Conservation (phyloP, 1,140 invertebrate genomes). For the Sminthurides bifidus region DNA sequence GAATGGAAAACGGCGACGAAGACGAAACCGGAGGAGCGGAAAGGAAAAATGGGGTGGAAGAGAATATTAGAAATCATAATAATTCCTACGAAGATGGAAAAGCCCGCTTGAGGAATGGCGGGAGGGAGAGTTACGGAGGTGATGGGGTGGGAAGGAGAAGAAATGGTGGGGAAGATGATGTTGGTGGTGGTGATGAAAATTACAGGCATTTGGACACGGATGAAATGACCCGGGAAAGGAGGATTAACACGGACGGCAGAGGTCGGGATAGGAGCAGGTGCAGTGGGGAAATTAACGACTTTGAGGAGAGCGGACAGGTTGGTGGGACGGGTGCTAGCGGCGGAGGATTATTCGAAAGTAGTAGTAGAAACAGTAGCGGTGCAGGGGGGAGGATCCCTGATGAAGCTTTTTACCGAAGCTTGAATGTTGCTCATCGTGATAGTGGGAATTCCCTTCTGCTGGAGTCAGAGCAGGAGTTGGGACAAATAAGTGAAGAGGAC, state of each 20-base stretch:
- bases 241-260: neutral
- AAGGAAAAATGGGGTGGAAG: too few species aligned
- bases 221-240: neutral
- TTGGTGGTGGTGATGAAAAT: neutral
- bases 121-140: neutral
- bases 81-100: too few species aligned
- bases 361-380: slow-evolving; percentile 2
- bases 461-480: slow-evolving; percentile 44
- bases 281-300: neutral
- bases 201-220: neutral
- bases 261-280: neutral
- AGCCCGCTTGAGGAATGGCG: neutral
- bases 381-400: slow-evolving; percentile 43
- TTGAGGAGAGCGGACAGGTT: neutral
- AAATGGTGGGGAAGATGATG: slow-evolving; percentile 1
- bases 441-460: slow-evolving; percentile 41
- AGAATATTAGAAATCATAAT: too few species aligned
- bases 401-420: slow-evolving; percentile 75
- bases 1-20: neutral
- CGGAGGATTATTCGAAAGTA: neutral
- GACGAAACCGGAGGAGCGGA: neutral
- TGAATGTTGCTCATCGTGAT: slow-evolving; percentile 75
- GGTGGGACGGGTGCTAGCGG: neutral
- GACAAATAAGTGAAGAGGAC: slow-evolving; percentile 64
- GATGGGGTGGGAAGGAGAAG: neutral